Base-by-base conservation (phyloP, 2,888 invertebrate species). In the Drosophila acutilabella region DNA sequence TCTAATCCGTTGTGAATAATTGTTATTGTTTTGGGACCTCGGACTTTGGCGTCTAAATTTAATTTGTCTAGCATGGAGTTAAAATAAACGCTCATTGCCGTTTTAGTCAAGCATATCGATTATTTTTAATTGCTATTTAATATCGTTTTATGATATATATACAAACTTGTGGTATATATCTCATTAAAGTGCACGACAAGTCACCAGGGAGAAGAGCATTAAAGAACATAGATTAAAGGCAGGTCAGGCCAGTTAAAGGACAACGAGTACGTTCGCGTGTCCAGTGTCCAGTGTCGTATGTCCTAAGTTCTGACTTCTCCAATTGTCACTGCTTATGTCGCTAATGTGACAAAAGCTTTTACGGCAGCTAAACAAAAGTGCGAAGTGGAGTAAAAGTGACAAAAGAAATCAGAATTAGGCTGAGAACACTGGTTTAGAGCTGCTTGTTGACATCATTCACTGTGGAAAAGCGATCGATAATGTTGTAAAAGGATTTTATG, bases 1-100 rank as follows among this genome's bases (percentile, higher is more conserved):
- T 75, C 67, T 74, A 85, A 85, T 88, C 89, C 89, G 73, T 77
- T 80, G 78, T 82, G 88, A 89, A 85, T 89, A 85, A 85, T 89
- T 85, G 89, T 82, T 79, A 88, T 88, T 71, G 88, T 85, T 88
- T 83, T 61, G 78, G 85, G 36, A 38, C 56, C 38, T 38, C 23
- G 33, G 33, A 47, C 57, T 57, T 38, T 18, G n/a, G 13, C 45
- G 30, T 53, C 53, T 53, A 52, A 78, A 80, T 78, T 77, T 56
- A 56, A 75, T 75, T 30, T 78, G 58, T 74, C 62, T 51, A 40
- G 48, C 47, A 60, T 64, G 68, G 45, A 51, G 61, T 60, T 54
- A 54, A 51, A 16, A 52, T 60, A 52, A 30, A 54, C 38, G 52
- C 44, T 41, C 36, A 47, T 38, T 38, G 51, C 47, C n/a, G 33